Base-by-base conservation (phyloP, 1,140 invertebrate genomes). In the Drosophila pandora region DNA sequence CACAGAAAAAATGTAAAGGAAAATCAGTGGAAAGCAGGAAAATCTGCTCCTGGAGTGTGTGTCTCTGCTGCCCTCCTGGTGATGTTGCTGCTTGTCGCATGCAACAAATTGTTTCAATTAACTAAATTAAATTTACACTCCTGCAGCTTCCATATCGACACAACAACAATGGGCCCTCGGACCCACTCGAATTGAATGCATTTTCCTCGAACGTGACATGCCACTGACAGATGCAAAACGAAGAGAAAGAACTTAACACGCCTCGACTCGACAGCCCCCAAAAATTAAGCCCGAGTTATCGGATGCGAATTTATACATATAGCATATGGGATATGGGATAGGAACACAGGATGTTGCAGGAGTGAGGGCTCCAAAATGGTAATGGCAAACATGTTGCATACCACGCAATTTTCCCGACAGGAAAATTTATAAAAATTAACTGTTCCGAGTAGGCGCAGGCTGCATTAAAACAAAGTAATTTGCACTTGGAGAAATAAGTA, bases 31-130 rank as follows among this genome's bases (percentile, higher is more conserved):
- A 87, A 87, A 76, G 71, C 56, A 76, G 30, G 52, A 52, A 58
- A 53, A 49, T 63, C 49, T 37, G 50, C 60, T 67, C 25, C 63
- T 45, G 23, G 50, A 55, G 32, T 48, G 17, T 25, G 25, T 21
- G 52, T 63, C 75, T 67, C 41, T 64, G 64, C 47, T 56, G 17
- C 21, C 63, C 47, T 41, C 53, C 23, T 77, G 60, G 52, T 62
- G 30, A 43, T 73, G 68, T 67, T 73, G 45, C 58, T 63, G 77
- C 67, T 79, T 79, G 81, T 90, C 79, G 78, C 75, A 81, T 90
- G 87, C 87, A 90, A 90, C 87, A 90, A 90, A 90, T 90, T 90
- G 87, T 90, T 90, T 90, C 87, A 90, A 90, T 90, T 90, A 90
- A 90, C 87, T 90, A 90, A 90, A 90, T 90, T 90, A 90, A 90